Conservation (phyloP, 2,113 vertebrate genomes). For the Crocuta crocuta region DNA sequence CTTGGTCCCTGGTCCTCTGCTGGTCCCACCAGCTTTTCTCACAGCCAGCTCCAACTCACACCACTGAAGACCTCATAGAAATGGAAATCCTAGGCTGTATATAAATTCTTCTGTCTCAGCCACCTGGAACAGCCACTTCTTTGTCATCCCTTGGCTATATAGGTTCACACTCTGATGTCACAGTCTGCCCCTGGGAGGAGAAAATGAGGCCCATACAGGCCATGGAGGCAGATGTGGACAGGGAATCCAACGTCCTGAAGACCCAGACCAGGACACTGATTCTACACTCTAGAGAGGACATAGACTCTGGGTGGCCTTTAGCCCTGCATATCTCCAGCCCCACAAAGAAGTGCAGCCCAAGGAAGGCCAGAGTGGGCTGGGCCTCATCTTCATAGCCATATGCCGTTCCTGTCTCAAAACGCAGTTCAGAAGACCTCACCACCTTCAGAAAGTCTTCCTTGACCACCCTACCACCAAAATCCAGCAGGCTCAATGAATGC, state of each 20-base stretch:
- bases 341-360: background rate
- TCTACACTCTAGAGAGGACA: background rate
- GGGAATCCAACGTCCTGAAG: background rate
- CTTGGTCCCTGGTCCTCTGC: background rate
- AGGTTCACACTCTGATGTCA: background rate
- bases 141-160: background rate
- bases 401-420: conserved; percentile 13
- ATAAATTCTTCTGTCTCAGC: background rate
- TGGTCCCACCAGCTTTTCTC: background rate
- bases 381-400: background rate
- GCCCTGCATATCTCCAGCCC: background rate
- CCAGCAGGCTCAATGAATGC: background rate
- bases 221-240: background rate
- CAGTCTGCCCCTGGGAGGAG: background rate
- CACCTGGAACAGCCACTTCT: background rate
- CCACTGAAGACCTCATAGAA: background rate
- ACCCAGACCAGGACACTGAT: background rate
- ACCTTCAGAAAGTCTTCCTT: background rate
- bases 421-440: background rate
- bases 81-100: background rate
- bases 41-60: background rate
- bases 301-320: background rate
- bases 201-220: background rate
- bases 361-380: background rate
- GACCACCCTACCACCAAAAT: background rate